Base-by-base conservation (phyloP, 37 sponge, comb jelly and placozoan species). In the Crambe crambe region DNA sequence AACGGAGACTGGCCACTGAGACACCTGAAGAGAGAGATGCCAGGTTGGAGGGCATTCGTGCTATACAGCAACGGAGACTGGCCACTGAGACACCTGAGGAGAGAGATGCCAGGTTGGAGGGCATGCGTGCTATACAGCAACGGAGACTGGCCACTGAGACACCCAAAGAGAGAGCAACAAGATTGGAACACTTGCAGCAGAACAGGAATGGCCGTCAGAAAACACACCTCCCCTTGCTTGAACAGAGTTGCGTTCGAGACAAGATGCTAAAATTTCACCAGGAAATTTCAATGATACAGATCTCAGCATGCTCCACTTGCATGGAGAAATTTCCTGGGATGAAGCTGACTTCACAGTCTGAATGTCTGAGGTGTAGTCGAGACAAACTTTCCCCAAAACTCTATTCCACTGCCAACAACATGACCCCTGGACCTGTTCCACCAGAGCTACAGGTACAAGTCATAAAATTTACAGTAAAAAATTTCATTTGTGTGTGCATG, bases 361-460 rank as follows among this genome's bases (percentile, higher is more conserved):
- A 51, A 36, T 68, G 70, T 34, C 17, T 37, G 37, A 37, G 70
- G 9, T 68, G 70, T 37, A 22, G 9, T 36, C 9, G 40, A 12
- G 37, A 68, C 70, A 37, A 37, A 27, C 70, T 12, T 37, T 10
- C 6, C 39, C 70, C 40, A 34, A 68, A 68, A n/a, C 70, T 68
- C 9, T 68, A 36, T 12, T 68, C 70, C 8, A 3, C 39, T 6
- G 40, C 37, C 22, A 34, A 68, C 70, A 68, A 68, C 70, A 68
- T 68, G 70, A 12, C 29, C 22, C 70, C 70, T 6, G 70, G 70
- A 18, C 54, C 54, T 18, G 54, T 51, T 9, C n/a, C 70, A 68
- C 38, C 40, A 31, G 39, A 68, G 22, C 22, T 68, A 34, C 70
- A 68, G 70, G 70, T 68, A 51, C 8, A 68, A 12, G 29, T 9